phyloP scores from a whole-genome alignment of 92 coral and sea anemone species.

The Diadumene lineata region DNA sequence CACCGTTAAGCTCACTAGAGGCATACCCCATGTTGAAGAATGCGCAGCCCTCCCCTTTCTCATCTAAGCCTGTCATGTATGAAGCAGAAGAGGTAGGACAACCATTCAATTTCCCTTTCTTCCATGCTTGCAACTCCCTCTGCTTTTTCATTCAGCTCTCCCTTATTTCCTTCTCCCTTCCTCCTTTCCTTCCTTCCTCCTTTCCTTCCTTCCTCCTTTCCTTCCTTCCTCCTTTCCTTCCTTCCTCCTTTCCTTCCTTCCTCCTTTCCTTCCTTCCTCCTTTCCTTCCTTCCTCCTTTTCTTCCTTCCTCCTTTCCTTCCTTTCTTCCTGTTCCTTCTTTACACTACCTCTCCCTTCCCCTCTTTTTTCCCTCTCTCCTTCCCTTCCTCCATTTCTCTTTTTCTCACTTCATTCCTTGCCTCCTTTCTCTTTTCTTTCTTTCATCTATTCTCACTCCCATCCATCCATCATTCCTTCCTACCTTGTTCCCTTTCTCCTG shows the following conservation, averaged over 20 bases:
- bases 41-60: slow-evolving; percentile 95
- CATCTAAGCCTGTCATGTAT: slow-evolving; percentile 98
- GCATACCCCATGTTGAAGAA: slow-evolving; percentile 93
- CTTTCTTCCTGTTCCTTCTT: neutral
- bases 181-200: neutral
- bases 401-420: neutral
- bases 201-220: neutral
- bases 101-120: neutral
- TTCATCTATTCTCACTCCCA: neutral
- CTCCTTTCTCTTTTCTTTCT: neutral
- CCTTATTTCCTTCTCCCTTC: neutral
- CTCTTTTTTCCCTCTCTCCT: neutral
- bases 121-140: neutral
- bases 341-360: neutral
- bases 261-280: neutral
- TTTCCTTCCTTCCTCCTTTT: neutral
- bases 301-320: neutral
- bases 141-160: neutral
- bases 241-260: neutral
- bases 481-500: neutral
- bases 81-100: slow-evolving; percentile 87
- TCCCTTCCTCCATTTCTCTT: neutral
- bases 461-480: neutral
- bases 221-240: neutral
- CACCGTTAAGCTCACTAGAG: slow-evolving; percentile 92